Percentiles rank a stretch among this genome's conserved stretches.
phyloP scores from a whole-genome alignment of 53 echinoderm and acorn worm species.

The Actinopyga echinites region DNA sequence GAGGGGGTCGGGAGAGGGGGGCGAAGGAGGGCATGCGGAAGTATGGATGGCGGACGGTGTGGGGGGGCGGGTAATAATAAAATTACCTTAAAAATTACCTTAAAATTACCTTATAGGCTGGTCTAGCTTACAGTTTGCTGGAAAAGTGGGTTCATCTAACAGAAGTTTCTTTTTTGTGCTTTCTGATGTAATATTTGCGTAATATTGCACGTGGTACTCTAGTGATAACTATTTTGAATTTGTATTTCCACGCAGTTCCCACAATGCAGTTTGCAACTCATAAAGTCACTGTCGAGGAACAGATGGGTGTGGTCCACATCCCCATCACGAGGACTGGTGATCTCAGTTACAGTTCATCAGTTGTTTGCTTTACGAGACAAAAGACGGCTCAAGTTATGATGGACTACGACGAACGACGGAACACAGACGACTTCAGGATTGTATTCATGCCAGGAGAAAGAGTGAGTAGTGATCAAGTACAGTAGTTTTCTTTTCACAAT shows the following conservation, averaged over 20 bases:
- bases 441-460: conserved; percentile 95
- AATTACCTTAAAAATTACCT: too few species aligned
- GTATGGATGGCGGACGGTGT: too few species aligned
- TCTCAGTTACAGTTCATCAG: conserved; percentile 88
- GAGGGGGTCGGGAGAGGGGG: too few species aligned
- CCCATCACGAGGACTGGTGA: conserved; percentile 88
- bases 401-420: conserved; percentile 95
- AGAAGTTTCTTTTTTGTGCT: not conserved
- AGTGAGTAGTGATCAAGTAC: conserved; percentile 62
- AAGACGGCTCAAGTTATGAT: conserved; percentile 96
- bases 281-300: conserved; percentile 79
- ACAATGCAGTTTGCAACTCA: conserved; percentile 92
- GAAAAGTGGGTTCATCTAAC: too few species aligned
- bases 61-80: too few species aligned
- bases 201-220: not conserved
- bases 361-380: conserved; percentile 91
- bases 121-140: too few species aligned
- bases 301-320: conserved; percentile 79
- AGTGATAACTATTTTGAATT: not conserved
- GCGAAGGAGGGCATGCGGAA: too few species aligned
- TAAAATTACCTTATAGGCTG: too few species aligned
- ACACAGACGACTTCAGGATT: conserved; percentile 87
- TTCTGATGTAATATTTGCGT: not conserved
- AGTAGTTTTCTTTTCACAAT: too few species aligned
- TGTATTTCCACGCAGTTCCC: conserved; percentile 67